Base-by-base conservation (phyloP, 2,113 vertebrate species). In the Boulengeromyrus knoepffleri region DNA sequence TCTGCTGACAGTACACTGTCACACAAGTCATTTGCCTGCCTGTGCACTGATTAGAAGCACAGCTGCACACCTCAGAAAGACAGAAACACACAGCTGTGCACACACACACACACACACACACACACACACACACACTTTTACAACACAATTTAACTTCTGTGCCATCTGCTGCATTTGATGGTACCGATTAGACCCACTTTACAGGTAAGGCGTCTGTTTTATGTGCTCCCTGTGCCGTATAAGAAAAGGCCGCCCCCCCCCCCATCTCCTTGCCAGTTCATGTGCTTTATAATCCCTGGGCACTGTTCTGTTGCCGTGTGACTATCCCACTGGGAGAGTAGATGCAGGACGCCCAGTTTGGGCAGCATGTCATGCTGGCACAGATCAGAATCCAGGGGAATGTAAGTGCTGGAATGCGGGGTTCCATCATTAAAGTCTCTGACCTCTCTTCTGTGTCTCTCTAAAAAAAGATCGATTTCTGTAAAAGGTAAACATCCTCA, bases 121-220 rank as follows among this genome's bases (percentile, higher is more conserved):
- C 1, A 46, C 15, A 52, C n/a, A 36, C 13, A 86, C 47, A 49
- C 85, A 49, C 47, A 49, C 85, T 86, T 86, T 31, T 15, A 49
- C 47, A 85, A 13, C 45, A 17, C 85, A 53, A 1, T 87, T 47
- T 87, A 24, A 17, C 85, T 87, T 53, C 3, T 39, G 17, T 31
- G 31, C 49, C 31, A 53, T 87, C 50, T 87, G 85, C 49, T 36
- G 50, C 31, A 2, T 53, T 56, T 56, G 46, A 56, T 56, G 85
- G 85, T 27, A 87, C 85, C n/a, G 49, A 53, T 87, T 53, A 56
- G 49, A 87, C 50, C 49, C 85, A 87, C n/a, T 87, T 53, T 52
- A 39, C 36, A 53, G 85, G 49, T 87, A 87, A 87, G 56, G 27
- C 31, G 53, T 50, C 47, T 15, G 27, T 21, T 53, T 87, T 87